Evolutionary conservation across 2,113 vertebrate genomes (phyloP).

Genomic region (Podilymbus podiceps): DNA sequence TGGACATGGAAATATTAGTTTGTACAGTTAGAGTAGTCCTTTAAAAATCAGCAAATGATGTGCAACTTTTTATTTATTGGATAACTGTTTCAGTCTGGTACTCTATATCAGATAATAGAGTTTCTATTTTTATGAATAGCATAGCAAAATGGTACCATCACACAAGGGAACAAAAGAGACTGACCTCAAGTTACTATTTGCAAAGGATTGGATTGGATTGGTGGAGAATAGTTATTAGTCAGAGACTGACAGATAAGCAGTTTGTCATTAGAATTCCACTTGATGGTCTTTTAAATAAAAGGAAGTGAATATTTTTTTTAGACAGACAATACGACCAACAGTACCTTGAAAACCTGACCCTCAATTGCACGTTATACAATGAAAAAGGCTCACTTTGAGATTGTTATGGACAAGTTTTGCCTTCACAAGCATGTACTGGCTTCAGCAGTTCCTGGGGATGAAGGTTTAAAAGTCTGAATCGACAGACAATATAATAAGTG

Average conservation of each 20-base stretch:
- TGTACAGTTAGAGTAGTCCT: background rate
- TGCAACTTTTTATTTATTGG: background rate
- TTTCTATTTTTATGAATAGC: background rate
- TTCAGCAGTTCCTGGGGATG: background rate
- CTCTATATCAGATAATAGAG: background rate
- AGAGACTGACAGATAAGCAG: background rate
- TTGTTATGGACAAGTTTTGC: background rate
- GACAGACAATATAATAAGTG: accelerated
- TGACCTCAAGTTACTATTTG: background rate
- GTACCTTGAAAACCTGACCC: background rate
- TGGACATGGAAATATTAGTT: background rate
- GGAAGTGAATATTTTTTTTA: background rate
- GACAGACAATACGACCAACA: background rate
- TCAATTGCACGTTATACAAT: background rate
- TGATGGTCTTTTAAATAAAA: background rate
- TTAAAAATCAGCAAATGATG: background rate
- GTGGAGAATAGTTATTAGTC: background rate
- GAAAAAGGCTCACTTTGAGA: background rate
- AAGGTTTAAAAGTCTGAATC: background rate
- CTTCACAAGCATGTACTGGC: background rate
- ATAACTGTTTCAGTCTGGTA: background rate
- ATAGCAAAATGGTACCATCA: background rate
- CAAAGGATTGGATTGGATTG: background rate
- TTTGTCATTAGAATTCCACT: background rate
- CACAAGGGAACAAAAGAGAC: background rate